phyloP scores from a whole-genome alignment of 2,797 vertebrate genomes.

The Muscicapa striata region DNA sequence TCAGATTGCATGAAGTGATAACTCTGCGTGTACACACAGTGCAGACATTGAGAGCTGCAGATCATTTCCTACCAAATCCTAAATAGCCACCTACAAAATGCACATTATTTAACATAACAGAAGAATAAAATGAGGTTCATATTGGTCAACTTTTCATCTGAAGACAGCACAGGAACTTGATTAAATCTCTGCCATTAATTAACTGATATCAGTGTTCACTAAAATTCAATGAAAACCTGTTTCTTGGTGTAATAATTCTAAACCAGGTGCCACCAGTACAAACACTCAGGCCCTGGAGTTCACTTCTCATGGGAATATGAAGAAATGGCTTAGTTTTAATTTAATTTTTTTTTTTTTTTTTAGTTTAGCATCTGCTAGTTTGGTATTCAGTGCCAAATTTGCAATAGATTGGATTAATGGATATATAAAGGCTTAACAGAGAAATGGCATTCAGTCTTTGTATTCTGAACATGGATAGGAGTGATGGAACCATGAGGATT shows the following conservation, averaged over 20 bases:
- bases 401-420: background rate
- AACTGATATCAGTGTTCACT: background rate
- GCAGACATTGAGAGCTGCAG: background rate
- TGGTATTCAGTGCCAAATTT: background rate
- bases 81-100: accelerated
- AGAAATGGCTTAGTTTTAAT: background rate
- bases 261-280: background rate
- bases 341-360: background rate
- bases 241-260: background rate
- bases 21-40: background rate
- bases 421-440: background rate
- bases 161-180: background rate
- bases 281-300: background rate
- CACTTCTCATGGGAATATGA: background rate
- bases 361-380: background rate
- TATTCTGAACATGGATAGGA: background rate
- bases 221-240: background rate
- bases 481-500: background rate
- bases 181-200: background rate
- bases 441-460: background rate
- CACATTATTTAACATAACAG: background rate
- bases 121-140: background rate
- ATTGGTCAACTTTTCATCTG: background rate
- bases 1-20: too few species aligned
- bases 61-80: background rate